These are phyloP conservation scores for Donacobius atricapilla DNA, from an alignment of 2,113 vertebrate species.

Conservation along the genomic window DNA sequence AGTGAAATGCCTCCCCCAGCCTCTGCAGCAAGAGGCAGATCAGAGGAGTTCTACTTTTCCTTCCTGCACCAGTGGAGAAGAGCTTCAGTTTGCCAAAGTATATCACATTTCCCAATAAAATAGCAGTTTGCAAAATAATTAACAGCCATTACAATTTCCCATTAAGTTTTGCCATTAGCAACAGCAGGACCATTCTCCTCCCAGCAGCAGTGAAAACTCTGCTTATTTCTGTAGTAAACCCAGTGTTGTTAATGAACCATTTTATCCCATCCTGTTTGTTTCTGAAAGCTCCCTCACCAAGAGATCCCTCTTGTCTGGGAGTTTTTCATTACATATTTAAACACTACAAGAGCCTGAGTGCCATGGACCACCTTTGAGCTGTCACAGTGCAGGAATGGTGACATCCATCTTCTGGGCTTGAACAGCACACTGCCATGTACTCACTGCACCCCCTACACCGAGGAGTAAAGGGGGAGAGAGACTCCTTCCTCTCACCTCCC, in stretches of 20 bases:
- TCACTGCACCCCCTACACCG: background rate
- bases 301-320: background rate
- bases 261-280: background rate
- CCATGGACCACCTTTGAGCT: background rate
- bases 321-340: background rate
- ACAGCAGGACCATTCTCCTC: background rate
- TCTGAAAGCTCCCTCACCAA: background rate
- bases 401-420: background rate
- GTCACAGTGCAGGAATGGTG: background rate
- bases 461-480: background rate
- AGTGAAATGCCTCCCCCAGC: background rate
- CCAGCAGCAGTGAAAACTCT: background rate
- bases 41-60: background rate
- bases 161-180: background rate
- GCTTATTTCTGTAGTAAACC: background rate
- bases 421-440: background rate
- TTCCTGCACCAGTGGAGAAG: background rate
- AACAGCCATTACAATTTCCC: slow-evolving; percentile 2
- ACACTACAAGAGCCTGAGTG: background rate
- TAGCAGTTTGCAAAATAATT: background rate
- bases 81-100: background rate
- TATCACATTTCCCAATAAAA: background rate
- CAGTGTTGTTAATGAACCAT: background rate
- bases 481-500: background rate
- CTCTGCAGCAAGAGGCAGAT: background rate